Conservation (phyloP, 2,113 vertebrate species). For the Cinclus cinclus region DNA sequence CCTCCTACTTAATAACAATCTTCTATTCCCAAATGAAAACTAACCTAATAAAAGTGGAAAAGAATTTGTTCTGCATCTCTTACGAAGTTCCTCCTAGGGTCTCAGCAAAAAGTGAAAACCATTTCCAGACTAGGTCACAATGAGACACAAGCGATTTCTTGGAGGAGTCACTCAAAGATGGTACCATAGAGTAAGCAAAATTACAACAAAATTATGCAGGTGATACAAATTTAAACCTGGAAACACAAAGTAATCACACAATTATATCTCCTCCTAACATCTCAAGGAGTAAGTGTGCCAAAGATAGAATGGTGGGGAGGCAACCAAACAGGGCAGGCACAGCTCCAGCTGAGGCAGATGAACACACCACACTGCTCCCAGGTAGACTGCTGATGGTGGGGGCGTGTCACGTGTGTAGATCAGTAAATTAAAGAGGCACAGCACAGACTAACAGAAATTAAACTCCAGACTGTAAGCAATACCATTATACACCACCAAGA, state of each 20-base stretch:
- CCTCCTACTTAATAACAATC: neutral
- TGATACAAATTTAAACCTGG: neutral
- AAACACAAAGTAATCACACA: neutral
- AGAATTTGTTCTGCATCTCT: neutral
- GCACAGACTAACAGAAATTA: neutral
- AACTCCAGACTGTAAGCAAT: neutral
- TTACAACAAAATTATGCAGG: neutral
- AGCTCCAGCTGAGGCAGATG: neutral
- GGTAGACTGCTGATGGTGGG: neutral
- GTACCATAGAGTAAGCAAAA: neutral
- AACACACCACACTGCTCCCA: neutral
- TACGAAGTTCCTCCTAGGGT: neutral
- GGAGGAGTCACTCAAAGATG: neutral
- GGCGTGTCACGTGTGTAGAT: rapidly evolving
- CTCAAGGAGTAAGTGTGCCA: neutral
- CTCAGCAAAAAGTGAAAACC: neutral
- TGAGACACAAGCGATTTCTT: neutral
- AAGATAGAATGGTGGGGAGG: neutral
- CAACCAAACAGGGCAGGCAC: neutral
- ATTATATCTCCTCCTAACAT: neutral
- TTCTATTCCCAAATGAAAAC: neutral
- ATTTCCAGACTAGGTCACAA: neutral
- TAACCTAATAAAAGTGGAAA: neutral
- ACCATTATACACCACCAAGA: neutral
- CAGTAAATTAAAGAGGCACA: neutral